phyloP scores from a whole-genome alignment of 2,113 vertebrate genomes.

The Otis tarda region DNA sequence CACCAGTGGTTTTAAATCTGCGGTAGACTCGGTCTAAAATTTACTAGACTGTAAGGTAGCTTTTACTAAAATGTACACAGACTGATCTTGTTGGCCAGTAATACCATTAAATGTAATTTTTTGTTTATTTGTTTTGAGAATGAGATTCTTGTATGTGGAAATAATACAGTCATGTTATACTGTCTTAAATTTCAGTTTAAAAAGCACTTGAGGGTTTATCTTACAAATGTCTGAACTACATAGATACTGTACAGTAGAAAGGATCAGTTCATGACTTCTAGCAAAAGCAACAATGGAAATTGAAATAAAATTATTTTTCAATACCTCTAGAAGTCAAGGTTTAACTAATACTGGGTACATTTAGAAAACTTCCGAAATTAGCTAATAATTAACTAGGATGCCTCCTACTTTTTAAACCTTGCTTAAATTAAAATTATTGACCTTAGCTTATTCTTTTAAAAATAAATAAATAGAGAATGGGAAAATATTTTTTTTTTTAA shows the following conservation, averaged over 20 bases:
- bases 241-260: background rate
- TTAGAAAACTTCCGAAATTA: background rate
- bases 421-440: background rate
- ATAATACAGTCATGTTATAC: background rate
- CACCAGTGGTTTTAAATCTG: background rate
- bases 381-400: background rate
- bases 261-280: background rate
- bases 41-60: background rate
- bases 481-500: background rate
- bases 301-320: background rate
- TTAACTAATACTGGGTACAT: background rate
- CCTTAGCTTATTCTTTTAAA: background rate
- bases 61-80: background rate
- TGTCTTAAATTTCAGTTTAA: background rate
- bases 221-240: background rate
- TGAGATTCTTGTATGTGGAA: background rate
- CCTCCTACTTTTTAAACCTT: background rate
- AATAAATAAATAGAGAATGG: background rate
- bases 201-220: background rate
- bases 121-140: background rate
- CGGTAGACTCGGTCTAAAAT: background rate
- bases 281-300: background rate
- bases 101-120: background rate
- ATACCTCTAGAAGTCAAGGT: background rate
- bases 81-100: background rate